A percentile compares a stretch with the other conserved stretches of the same genome.
phyloP scores from a whole-genome alignment of 2,888 invertebrate genomes.

The Protonemura montana region DNA sequence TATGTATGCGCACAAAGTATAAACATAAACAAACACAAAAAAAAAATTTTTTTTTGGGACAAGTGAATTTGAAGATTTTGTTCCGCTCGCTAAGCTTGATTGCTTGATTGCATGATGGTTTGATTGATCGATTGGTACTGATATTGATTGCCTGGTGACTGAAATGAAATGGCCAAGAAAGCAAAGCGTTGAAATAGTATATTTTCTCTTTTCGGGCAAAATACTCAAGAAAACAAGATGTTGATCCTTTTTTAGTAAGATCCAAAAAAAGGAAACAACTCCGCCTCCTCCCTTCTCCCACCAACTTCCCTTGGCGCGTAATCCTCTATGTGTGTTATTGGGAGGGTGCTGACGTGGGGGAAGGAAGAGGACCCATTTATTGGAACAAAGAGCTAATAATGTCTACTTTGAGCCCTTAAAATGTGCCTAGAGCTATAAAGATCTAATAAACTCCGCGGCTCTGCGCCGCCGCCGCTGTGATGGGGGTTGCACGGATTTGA shows the following conservation, averaged over 20 bases:
- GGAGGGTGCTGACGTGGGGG: neutral
- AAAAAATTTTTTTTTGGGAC: too few species aligned
- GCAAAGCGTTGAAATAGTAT: too few species aligned
- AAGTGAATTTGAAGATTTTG: too few species aligned
- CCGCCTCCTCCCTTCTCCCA: neutral
- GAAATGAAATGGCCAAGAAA: too few species aligned
- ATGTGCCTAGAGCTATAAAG: slow-evolving; percentile 1
- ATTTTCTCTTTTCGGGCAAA: too few species aligned
- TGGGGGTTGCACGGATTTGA: neutral
- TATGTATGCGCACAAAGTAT: too few species aligned
- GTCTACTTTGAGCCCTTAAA: slow-evolving; percentile 22
- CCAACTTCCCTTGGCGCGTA: neutral
- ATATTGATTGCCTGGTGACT: too few species aligned
- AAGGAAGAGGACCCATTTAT: neutral
- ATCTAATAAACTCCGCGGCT: neutral
- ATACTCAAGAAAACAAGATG: too few species aligned
- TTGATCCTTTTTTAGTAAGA: neutral
- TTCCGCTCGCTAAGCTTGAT: too few species aligned
- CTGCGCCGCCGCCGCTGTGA: neutral
- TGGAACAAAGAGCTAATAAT: slow-evolving; percentile 23
- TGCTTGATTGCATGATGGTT: too few species aligned
- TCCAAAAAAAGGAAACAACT: neutral
- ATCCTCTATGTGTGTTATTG: neutral
- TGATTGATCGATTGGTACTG: too few species aligned
- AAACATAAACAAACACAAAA: too few species aligned